Evolutionary conservation across 2,797 vertebrate species (phyloP).

Genomic region (Melanotaenia nigrans): DNA sequence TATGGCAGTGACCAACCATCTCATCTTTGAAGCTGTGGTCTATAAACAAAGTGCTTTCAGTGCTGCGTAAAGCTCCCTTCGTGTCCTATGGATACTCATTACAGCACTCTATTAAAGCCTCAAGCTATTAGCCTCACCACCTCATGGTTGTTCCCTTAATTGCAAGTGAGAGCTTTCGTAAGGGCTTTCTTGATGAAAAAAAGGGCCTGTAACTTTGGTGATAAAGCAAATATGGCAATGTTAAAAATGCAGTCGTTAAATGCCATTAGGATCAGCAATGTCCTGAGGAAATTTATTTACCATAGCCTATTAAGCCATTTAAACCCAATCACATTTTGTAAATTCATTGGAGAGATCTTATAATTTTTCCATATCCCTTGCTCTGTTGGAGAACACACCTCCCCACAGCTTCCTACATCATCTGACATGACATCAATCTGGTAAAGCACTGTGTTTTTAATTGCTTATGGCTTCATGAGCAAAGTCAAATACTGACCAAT

Average conservation of each 20-base stretch:
- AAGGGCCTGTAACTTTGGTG: conserved; percentile 12
- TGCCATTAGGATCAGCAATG: conserved; percentile 21
- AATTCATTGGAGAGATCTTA: conserved; percentile 10
- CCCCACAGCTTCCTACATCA: conserved; percentile 13
- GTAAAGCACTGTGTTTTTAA: conserved; percentile 38
- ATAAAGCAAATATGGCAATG: conserved; percentile 39
- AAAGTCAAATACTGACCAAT: conserved; percentile 61
- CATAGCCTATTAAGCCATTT: conserved; percentile 30
- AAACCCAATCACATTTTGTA: conserved; percentile 19
- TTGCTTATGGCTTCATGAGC: conserved; percentile 64
- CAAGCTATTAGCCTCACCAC: conserved; percentile 39
- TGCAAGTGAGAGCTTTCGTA: conserved; percentile 34
- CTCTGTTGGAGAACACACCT: conserved; percentile 16
- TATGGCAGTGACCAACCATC: conserved; percentile 59
- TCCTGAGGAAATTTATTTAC: conserved; percentile 65
- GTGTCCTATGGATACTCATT: conserved; percentile 22
- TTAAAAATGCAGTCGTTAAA: conserved; percentile 17
- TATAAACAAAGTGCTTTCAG: conserved; percentile 48
- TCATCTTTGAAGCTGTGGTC: conserved; percentile 39
- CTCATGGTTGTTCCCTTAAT: conserved; percentile 40
- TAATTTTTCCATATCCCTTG: conserved; percentile 13
- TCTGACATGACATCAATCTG: conserved; percentile 19
- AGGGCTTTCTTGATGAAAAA: conserved; percentile 21
- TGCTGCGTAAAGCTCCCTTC: conserved; percentile 51
- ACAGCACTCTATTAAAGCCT: conserved; percentile 26